phyloP scores from a whole-genome alignment of 35 echinoderm and acorn worm species.

The Chiridota heheva region DNA sequence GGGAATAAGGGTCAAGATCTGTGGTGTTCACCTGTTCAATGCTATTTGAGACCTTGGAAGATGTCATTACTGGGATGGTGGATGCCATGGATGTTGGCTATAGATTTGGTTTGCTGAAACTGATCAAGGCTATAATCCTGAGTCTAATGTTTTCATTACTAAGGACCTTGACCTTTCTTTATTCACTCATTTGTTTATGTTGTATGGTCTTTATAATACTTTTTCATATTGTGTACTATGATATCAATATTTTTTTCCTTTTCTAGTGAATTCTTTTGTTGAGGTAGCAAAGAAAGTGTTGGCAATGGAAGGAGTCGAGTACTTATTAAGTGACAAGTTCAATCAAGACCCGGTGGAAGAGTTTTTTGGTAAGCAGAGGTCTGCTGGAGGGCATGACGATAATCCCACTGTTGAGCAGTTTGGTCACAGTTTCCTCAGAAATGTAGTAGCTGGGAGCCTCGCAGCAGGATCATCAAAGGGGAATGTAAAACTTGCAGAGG shows the following conservation, averaged over 20 bases:
- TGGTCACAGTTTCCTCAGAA: conserved; percentile 21
- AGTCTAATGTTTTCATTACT: no score
- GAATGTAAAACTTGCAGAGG: conserved; percentile 18
- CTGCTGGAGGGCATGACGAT: conserved; percentile 29
- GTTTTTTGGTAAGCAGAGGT: conserved; percentile 62
- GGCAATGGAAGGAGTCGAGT: conserved; percentile 2
- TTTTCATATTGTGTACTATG: no score
- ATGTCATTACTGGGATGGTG: no score
- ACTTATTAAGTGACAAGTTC: conserved; percentile 57
- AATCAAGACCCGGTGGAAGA: conserved; percentile 62
- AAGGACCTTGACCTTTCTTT: no score
- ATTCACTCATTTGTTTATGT: no score
- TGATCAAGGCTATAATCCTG: no score
- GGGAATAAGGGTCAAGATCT: no score
- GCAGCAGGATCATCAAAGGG: conserved; percentile 29
- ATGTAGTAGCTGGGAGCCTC: conserved; percentile 32
- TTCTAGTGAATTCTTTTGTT: conserved; percentile 60
- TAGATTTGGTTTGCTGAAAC: no score
- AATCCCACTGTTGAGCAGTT: conserved; percentile 57
- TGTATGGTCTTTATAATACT: no score
- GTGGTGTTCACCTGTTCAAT: no score
- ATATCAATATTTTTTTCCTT: conserved; percentile 8
- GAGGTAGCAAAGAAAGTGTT: conserved; percentile 38
- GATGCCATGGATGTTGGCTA: no score
- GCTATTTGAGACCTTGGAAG: no score